Evolutionary conservation across 2,888 invertebrate genomes (phyloP), one percentile per base, ranked within the genome.

Genomic region (Philonicus albiceps): DNA sequence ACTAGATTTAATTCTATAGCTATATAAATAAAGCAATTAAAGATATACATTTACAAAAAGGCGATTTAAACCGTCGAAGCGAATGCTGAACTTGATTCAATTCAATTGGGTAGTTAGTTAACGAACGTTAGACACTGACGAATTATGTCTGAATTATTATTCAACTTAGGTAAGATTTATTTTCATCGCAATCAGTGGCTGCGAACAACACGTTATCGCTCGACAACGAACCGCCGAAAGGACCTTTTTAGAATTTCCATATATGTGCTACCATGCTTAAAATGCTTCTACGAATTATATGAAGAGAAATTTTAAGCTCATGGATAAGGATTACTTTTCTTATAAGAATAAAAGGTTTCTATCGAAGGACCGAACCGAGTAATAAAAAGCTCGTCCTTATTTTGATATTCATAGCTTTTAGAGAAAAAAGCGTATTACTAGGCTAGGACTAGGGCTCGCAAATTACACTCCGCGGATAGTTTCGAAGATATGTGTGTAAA

Each of bases 171-270:
- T 85, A 85, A 86, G 80, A 53, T 19, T 78, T 86, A 55, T 76
- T 30, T 49, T 37, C 64, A 49, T 30, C 87, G 75, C 87, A 87
- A 87, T 87, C 75, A 72, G 11, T 76, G 87, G 31, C 8, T 87
- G 76, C 75, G 87, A 78, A 53, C 86, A 87, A 86, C 87, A 83
- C 30, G 22, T 83, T 72, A 22, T 80, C 64, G 75, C 64, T 83
- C 49, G 72, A 83, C 86, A 73, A 31, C 55, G 76, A 83, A 87
- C 86, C 87, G 87, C 87, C 85, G 7, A 19, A 5, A 8, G 2
- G 13, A 22, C 3, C 0, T 0, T n/a, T 73, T 49, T 4, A 53
- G 30, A 75, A 7, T 55, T 53, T 53, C 3, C 11, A 75, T 27
- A 75, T 49, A 75, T 34, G 5, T 6, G 4, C 0, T 7, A n/a